phyloP scores from a whole-genome alignment of 2,113 vertebrate species.

The Gnathonemus echidnorhynchus region DNA sequence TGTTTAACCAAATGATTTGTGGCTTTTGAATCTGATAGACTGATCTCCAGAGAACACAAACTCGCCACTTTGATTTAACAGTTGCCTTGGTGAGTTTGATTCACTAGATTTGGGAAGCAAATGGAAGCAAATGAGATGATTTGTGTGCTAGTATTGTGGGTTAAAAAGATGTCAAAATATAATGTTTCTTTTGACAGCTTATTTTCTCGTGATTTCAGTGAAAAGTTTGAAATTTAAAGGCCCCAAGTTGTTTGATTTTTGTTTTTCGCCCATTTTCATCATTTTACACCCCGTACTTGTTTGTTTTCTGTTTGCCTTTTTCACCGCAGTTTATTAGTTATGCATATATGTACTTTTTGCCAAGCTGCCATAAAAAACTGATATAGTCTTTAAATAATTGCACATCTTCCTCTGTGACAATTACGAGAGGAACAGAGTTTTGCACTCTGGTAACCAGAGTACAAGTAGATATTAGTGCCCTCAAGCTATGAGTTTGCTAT shows the following conservation, averaged over 20 bases:
- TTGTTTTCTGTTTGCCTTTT: not conserved
- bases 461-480: not conserved
- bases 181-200: not conserved
- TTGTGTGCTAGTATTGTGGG: not conserved
- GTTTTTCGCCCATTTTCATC: not conserved
- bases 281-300: not conserved
- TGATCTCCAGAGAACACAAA: not conserved
- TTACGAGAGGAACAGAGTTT: not conserved
- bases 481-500: not conserved
- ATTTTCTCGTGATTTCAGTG: not conserved
- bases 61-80: not conserved
- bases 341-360: not conserved
- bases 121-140: not conserved
- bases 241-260: not conserved
- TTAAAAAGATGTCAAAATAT: not conserved
- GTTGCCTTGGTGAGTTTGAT: not conserved
- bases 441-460: not conserved
- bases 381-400: not conserved
- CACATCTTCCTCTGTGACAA: not conserved
- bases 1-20: not conserved
- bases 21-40: not conserved
- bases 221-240: not conserved
- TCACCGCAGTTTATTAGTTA: not conserved
- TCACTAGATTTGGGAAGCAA: not conserved
- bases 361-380: not conserved